A percentile compares a stretch with the other conserved stretches of the same genome.
These are phyloP conservation scores for Caenorhabditis remanei DNA, from an alignment of 1,140 invertebrate species.

Conservation along the genomic window DNA sequence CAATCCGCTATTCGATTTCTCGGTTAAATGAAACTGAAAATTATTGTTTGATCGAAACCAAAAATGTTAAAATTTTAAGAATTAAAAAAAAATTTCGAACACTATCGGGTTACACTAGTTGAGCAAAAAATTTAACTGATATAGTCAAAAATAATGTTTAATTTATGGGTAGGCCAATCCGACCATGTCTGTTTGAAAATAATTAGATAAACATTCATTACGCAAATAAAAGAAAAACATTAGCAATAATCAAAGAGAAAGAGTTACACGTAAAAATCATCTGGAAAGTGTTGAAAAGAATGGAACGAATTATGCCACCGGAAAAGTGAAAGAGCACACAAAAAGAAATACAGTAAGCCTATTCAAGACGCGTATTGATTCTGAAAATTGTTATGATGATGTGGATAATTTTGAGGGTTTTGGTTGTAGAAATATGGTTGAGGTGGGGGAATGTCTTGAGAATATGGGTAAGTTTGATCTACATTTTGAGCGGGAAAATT, in stretches of 20 bases:
- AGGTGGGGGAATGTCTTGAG: background rate
- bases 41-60: too few species aligned
- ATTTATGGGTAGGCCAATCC: too few species aligned
- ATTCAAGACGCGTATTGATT: constrained; percentile 1
- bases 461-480: background rate
- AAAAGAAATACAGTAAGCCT: too few species aligned
- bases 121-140: too few species aligned
- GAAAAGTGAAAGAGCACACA: background rate
- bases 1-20: too few species aligned
- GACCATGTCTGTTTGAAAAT: too few species aligned
- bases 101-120: too few species aligned
- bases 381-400: constrained; percentile 4
- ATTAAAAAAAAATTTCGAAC: too few species aligned
- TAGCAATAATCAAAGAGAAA: background rate
- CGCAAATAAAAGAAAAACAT: too few species aligned
- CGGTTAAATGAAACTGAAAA: too few species aligned
- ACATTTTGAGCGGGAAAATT: background rate
- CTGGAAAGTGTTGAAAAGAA: background rate
- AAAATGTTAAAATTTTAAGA: too few species aligned
- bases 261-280: background rate
- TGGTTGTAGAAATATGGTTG: constrained; percentile 9
- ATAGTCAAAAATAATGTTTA: too few species aligned
- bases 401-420: background rate
- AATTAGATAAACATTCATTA: background rate
- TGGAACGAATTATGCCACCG: background rate